Percentiles rank a stretch among this genome's conserved stretches.
These are phyloP conservation scores for Aptenodytes patagonicus DNA, from an alignment of 2,113 vertebrate genomes.

Conservation along the genomic window DNA sequence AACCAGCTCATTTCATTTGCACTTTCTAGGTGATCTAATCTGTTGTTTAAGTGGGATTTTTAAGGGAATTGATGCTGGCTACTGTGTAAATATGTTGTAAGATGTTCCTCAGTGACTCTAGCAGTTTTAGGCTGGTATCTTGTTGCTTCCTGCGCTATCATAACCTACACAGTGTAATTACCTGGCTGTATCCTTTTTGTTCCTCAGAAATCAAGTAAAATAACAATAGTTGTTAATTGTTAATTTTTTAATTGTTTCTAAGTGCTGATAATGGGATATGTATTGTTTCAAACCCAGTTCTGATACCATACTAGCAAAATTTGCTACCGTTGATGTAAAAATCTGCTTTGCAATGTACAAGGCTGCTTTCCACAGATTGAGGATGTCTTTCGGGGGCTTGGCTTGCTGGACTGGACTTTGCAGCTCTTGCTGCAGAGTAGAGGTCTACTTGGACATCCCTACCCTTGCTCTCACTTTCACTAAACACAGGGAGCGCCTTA, in stretches of 20 bases:
- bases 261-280: neutral
- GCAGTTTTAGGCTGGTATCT: neutral
- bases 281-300: neutral
- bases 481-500: neutral
- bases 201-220: neutral
- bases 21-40: conserved; percentile 67
- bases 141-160: neutral
- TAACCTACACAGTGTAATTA: neutral
- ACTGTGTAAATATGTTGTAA: neutral
- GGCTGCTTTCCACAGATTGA: neutral
- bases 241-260: neutral
- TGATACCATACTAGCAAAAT: neutral
- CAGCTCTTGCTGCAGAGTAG: neutral
- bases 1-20: conserved; percentile 66
- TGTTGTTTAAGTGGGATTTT: conserved; percentile 37
- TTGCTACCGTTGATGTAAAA: neutral
- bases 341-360: neutral
- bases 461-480: neutral
- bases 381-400: neutral
- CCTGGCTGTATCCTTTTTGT: neutral
- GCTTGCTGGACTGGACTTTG: neutral
- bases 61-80: neutral
- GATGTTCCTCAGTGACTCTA: neutral
- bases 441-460: neutral
- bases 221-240: neutral